Conservation (phyloP, 2,888 invertebrate genomes). For the Orchesellides sinensis region DNA sequence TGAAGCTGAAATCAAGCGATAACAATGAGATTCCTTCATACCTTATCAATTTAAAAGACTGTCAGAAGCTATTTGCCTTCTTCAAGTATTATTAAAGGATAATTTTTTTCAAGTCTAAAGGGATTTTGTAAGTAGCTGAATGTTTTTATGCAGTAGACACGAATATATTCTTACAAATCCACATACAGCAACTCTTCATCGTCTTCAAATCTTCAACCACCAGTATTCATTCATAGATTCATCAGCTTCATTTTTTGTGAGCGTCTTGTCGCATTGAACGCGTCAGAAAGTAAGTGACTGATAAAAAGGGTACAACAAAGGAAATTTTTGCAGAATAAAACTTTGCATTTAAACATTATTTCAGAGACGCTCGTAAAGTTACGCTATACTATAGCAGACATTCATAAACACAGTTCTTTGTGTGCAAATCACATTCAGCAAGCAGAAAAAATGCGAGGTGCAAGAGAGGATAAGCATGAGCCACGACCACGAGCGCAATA, state of each 20-base stretch:
- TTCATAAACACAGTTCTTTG: constrained; percentile 23
- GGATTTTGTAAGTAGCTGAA: neutral
- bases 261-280: neutral
- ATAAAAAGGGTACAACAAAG: constrained; percentile 35
- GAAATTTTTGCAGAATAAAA: constrained; percentile 14
- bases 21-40: constrained; percentile 15
- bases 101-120: constrained; percentile 5
- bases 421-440: constrained; percentile 28
- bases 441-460: constrained; percentile 24
- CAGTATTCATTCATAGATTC: constrained; percentile 22
- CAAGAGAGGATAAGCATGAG: constrained; percentile 38
- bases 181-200: constrained; percentile 5
- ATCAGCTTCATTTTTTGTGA: constrained; percentile 14
- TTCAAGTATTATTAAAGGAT: neutral
- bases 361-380: constrained; percentile 3
- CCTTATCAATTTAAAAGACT: constrained; percentile 1
- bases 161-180: neutral
- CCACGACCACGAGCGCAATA: constrained; percentile 49
- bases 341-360: too few species aligned
- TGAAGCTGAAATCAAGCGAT: constrained; percentile 27
- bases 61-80: constrained; percentile 24
- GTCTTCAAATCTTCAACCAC: constrained; percentile 23
- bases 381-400: constrained; percentile 7
- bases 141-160: neutral
- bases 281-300: constrained; percentile 6